phyloP scores from a whole-genome alignment of 2,888 invertebrate species.

The Epirrita christyi region DNA sequence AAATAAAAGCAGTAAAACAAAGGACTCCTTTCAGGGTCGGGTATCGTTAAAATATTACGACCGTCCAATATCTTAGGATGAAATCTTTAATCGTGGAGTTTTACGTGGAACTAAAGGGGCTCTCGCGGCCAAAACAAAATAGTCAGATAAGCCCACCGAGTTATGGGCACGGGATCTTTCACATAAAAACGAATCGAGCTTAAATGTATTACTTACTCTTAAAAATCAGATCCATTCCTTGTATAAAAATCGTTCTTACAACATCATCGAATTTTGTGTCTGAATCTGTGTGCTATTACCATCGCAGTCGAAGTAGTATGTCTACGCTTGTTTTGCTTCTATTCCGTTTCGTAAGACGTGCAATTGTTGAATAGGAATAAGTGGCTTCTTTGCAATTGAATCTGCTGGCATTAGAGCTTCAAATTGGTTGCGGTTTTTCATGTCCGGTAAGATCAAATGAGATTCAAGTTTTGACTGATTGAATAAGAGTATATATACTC shows the following conservation, averaged over 20 bases:
- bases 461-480: no score
- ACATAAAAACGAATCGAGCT: conserved; percentile 61
- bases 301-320: no score
- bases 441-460: no score
- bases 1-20: conserved; percentile 78
- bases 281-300: background rate
- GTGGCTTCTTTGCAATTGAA: conserved; percentile 8
- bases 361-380: conserved; percentile 9
- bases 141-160: conserved; percentile 61
- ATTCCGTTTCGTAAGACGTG: conserved; percentile 1
- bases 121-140: conserved; percentile 56
- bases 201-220: background rate
- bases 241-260: conserved; percentile 2
- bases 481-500: no score
- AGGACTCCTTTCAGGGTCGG: conserved; percentile 66
- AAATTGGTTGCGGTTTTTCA: no score
- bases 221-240: conserved; percentile 4
- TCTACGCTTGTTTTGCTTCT: no score
- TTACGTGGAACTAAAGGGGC: conserved; percentile 64
- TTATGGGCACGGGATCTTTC: conserved; percentile 61
- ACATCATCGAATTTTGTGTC: conserved; percentile 9
- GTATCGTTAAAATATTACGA: conserved; percentile 82
- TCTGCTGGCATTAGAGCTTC: background rate
- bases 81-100: conserved; percentile 78
- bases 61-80: conserved; percentile 76